Conservation (phyloP, 2,113 vertebrate species). For the Siphamia tubifer region DNA sequence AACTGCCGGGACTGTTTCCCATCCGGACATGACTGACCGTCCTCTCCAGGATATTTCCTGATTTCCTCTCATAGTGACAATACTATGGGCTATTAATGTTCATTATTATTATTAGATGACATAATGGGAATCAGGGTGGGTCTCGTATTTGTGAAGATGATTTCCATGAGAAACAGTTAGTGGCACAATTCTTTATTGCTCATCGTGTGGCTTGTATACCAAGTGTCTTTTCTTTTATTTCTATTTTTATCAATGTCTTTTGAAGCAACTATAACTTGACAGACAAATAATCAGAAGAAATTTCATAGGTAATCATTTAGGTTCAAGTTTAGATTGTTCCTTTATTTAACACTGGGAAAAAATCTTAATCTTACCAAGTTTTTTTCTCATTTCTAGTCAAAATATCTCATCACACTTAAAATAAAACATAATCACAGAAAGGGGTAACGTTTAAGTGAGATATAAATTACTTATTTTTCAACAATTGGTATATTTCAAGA, state of each 20-base stretch:
- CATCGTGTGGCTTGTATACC: not conserved
- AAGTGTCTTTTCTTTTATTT: not conserved
- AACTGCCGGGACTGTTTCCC: not conserved
- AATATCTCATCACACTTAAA: too few species aligned
- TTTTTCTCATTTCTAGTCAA: too few species aligned
- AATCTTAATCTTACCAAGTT: too few species aligned
- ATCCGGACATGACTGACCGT: constrained; percentile 27
- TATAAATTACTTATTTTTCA: too few species aligned
- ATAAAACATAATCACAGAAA: too few species aligned
- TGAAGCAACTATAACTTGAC: too few species aligned
- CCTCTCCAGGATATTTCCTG: constrained; percentile 14
- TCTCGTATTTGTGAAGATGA: constrained; percentile 4
- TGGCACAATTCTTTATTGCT: not conserved
- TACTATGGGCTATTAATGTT: constrained; percentile 23
- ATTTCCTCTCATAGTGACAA: constrained; percentile 28
- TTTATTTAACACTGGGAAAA: too few species aligned
- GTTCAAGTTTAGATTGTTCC: too few species aligned
- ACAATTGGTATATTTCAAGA: too few species aligned
- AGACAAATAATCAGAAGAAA: too few species aligned
- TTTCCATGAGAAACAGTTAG: constrained; percentile 19
- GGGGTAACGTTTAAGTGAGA: too few species aligned
- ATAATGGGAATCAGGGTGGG: constrained; percentile 35
- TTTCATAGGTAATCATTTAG: too few species aligned
- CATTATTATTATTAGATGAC: not conserved
- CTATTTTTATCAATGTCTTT: not conserved